phyloP scores from a whole-genome alignment of 2,888 invertebrate species.

The Nebria brevicollis region DNA sequence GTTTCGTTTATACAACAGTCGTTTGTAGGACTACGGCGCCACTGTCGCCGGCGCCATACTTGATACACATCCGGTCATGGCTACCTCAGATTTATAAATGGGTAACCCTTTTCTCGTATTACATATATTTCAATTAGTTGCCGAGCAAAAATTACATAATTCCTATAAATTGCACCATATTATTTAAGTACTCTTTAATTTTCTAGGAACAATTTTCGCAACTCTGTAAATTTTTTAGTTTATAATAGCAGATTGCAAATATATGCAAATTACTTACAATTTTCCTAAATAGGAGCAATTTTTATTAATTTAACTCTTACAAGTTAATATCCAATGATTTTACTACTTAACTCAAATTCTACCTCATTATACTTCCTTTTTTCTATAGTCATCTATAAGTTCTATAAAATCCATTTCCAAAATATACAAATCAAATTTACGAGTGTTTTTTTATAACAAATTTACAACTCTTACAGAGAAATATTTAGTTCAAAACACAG shows the following conservation, averaged over 20 bases:
- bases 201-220: not conserved
- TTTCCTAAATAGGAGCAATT: not conserved
- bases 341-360: not conserved
- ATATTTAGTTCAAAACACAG: too few species aligned
- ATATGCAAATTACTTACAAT: not conserved
- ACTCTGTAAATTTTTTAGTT: not conserved
- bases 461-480: too few species aligned
- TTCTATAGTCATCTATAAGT: too few species aligned
- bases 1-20: slow-evolving; percentile 49
- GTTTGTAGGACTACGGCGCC: slow-evolving; percentile 50
- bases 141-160: not conserved
- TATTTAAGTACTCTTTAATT: not conserved
- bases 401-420: too few species aligned
- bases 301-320: not conserved
- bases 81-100: slow-evolving; percentile 23
- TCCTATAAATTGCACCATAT: not conserved
- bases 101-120: not conserved
- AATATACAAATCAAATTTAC: too few species aligned
- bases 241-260: not conserved
- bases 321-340: not conserved
- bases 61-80: slow-evolving; percentile 29
- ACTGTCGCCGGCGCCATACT: slow-evolving; percentile 49
- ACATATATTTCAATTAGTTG: not conserved
- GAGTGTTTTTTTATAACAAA: too few species aligned
- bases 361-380: too few species aligned